phyloP scores from a whole-genome alignment of 2,113 vertebrate species.

The Heterocephalus glaber region DNA sequence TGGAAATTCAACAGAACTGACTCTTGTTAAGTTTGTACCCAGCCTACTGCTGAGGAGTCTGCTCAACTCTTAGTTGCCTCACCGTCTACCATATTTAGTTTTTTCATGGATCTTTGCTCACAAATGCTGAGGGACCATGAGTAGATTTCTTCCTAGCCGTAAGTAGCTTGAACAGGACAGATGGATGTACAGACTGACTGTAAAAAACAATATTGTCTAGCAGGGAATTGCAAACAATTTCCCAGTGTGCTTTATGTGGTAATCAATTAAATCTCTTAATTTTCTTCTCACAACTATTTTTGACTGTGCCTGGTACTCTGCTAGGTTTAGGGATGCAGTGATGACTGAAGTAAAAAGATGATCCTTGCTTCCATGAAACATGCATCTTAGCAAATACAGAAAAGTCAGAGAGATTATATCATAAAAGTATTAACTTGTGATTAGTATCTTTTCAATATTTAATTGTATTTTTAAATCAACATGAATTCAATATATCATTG shows the following conservation, averaged over 20 bases:
- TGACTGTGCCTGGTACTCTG: not conserved
- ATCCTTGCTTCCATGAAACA: not conserved
- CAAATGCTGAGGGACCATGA: not conserved
- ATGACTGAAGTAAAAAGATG: not conserved
- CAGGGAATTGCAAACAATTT: not conserved
- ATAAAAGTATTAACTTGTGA: not conserved
- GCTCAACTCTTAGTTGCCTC: not conserved
- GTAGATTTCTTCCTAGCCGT: not conserved
- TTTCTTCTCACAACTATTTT: not conserved
- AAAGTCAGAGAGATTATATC: constrained; percentile 17
- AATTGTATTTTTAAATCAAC: not conserved
- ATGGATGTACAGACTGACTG: not conserved
- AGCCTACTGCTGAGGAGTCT: not conserved
- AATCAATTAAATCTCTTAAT: not conserved
- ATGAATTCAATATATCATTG: not conserved
- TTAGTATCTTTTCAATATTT: not conserved
- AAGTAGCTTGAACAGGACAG: not conserved
- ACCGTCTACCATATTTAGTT: not conserved
- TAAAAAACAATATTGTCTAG: not conserved
- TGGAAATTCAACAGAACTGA: not conserved
- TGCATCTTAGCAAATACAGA: not conserved
- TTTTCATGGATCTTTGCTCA: not conserved
- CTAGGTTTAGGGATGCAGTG: not conserved
- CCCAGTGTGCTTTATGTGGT: not conserved
- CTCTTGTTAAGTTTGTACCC: not conserved